phyloP scores from a whole-genome alignment of 2,113 vertebrate species.

The Gymnogyps californianus region DNA sequence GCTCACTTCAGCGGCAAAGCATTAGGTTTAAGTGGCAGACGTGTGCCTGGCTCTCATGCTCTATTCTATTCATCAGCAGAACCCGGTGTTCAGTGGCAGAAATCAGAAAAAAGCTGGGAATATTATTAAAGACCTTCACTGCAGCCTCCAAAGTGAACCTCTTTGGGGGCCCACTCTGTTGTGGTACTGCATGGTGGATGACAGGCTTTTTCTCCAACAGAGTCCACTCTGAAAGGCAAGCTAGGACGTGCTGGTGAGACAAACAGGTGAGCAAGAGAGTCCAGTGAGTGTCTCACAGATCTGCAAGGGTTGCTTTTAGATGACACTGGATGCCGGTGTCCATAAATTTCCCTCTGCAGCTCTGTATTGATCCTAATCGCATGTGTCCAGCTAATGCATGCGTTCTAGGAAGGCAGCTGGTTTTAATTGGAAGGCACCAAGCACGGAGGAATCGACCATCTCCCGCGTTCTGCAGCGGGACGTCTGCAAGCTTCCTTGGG shows the following conservation, averaged over 20 bases:
- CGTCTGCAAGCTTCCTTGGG: rapidly evolving
- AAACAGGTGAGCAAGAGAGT: neutral
- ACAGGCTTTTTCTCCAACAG: neutral
- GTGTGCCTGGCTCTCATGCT: neutral
- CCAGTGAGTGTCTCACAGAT: neutral
- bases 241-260: neutral
- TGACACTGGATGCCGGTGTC: rapidly evolving
- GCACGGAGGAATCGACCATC: rapidly evolving
- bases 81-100: neutral
- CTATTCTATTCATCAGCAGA: neutral
- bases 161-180: too few relatives aligned
- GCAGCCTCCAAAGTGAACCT: neutral
- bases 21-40: neutral
- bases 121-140: neutral
- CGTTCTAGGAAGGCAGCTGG: neutral
- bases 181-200: neutral
- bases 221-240: neutral
- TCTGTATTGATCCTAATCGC: rapidly evolving
- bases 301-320: neutral
- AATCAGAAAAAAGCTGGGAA: neutral
- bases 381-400: rapidly evolving
- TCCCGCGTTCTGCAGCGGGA: neutral
- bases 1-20: neutral
- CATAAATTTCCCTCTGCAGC: neutral
- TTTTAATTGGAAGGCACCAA: neutral